Percentiles rank a stretch among this genome's conserved stretches.
phyloP scores from a whole-genome alignment of 92 coral and sea anemone genomes.

The Plumapathes pennacea region DNA sequence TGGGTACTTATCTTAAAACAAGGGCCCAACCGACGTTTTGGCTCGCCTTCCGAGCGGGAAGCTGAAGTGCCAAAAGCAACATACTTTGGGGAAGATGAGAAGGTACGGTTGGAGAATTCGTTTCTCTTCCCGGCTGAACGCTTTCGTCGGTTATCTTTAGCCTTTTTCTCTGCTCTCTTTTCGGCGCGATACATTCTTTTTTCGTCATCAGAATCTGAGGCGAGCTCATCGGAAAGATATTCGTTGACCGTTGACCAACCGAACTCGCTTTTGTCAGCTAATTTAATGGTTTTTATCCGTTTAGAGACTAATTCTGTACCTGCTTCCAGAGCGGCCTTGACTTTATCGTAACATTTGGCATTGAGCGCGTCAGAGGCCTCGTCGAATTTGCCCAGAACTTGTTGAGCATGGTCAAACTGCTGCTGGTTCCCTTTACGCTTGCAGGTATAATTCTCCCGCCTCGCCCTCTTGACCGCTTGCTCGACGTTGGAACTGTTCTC shows the following conservation, averaged over 20 bases:
- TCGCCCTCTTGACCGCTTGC: constrained; percentile 22
- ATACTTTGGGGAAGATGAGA: neutral
- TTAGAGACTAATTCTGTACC: constrained; percentile 21
- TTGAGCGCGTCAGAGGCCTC: constrained; percentile 3
- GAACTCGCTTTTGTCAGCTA: constrained; percentile 18
- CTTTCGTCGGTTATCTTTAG: neutral
- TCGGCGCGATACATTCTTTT: constrained; percentile 16
- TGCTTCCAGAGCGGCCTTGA: constrained; percentile 6
- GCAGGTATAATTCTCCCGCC: constrained; percentile 9
- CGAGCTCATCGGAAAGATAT: constrained; percentile 11
- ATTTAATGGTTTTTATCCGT: constrained; percentile 20
- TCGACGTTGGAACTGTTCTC: constrained; percentile 14
- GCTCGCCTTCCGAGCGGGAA: constrained; percentile 1
- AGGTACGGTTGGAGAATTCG: neutral
- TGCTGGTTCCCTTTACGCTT: constrained; percentile 41
- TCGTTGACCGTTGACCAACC: constrained; percentile 19
- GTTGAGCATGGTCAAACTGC: constrained; percentile 19
- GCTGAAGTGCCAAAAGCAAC: neutral
- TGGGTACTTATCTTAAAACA: no score
- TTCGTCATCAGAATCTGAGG: constrained; percentile 24
- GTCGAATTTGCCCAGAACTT: constrained; percentile 14
- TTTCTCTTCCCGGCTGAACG: neutral
- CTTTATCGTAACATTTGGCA: constrained; percentile 1
- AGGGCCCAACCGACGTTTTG: constrained; percentile 6
- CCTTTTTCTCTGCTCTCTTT: constrained; percentile 14